Evolutionary conservation across 2,113 vertebrate genomes (phyloP).

Genomic region (Cololabis saira): DNA sequence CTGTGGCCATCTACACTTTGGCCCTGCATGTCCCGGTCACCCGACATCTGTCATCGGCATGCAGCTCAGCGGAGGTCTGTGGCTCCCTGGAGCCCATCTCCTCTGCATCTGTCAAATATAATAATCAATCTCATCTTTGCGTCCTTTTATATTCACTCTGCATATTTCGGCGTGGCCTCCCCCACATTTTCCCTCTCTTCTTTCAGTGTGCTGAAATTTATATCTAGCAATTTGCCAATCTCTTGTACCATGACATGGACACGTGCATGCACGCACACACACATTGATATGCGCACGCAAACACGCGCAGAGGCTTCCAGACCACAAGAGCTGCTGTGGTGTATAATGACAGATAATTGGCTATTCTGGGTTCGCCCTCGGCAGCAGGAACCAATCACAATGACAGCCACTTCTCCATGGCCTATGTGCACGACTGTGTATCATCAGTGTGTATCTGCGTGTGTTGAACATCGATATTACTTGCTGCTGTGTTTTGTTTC

Average conservation of each 20-base stretch:
- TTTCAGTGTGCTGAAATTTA: constrained; percentile 62
- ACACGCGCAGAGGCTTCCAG: constrained; percentile 52
- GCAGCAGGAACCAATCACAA: constrained; percentile 74
- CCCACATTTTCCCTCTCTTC: constrained; percentile 44
- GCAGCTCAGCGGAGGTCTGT: constrained; percentile 67
- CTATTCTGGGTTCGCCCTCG: constrained; percentile 71
- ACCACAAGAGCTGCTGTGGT: constrained; percentile 71
- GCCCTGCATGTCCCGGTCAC: constrained; percentile 47
- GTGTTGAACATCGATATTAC: constrained; percentile 43
- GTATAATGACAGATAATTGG: constrained; percentile 81
- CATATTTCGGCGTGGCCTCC: constrained; percentile 42
- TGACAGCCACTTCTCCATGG: constrained; percentile 75
- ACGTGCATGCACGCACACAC: background rate
- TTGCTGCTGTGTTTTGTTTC: constrained; percentile 39
- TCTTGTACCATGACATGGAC: constrained; percentile 51
- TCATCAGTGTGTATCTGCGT: constrained; percentile 12
- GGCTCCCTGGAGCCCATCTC: constrained; percentile 58
- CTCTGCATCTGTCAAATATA: constrained; percentile 59
- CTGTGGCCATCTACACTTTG: constrained; percentile 32
- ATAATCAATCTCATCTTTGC: constrained; percentile 58
- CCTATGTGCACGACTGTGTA: constrained; percentile 14
- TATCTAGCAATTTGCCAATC: constrained; percentile 75
- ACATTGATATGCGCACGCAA: constrained; percentile 21
- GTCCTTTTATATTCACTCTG: constrained; percentile 55
- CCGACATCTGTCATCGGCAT: constrained; percentile 66